Evolutionary conservation across 1,140 invertebrate species (phyloP), one percentile per base, ranked within the genome.

Genomic region (Anagrus nilaparvatae): DNA sequence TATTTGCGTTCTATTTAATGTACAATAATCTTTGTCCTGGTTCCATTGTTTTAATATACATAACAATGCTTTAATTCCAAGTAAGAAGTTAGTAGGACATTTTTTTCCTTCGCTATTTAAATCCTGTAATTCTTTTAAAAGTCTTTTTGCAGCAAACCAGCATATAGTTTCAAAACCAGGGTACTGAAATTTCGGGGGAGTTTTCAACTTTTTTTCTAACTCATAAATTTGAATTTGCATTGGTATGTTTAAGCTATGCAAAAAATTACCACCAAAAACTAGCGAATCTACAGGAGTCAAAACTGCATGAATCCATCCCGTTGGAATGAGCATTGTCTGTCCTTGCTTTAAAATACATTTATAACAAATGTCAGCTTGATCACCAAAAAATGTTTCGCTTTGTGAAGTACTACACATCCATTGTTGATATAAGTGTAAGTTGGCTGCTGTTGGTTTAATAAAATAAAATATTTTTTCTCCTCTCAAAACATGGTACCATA

Each of bases 241-340:
- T 44, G 81, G 79, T 52, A 94, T 87, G 56, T 87, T 89, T 19
- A 87, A 76, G 46, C 75, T 80, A 54, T 92, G 86, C 14, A 96
- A 66, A 58, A 94, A 89, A 65, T 95, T 94, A 13, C 92, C 91
- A 2, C 92, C 91, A 68, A 95, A 95, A 8, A 95, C 90, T 8
- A 96, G 68, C 0, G 90, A 90, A 66, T 96, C 91, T 17, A 78
- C 70, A 0, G 88, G 84, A 0, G 90, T 95, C 43, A 84, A 75
- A n/a, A 94, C 89, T 5, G 89, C 89, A 63, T 96, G 91, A 49
- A 96, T 94, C 92, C 92, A 96, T 1, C 90, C 91, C 14, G 84
- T 86, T 3, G 91, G 91, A 42, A 95, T 88, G 60, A 95, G 81
- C 49, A 96, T 73, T 0, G 89, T 95, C 57, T 93, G 79, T 0